A percentile compares a stretch with the other conserved stretches of the same genome.
These are phyloP conservation scores for Tolypeutes matacus DNA, from an alignment of 2,797 vertebrate species.

Conservation along the genomic window DNA sequence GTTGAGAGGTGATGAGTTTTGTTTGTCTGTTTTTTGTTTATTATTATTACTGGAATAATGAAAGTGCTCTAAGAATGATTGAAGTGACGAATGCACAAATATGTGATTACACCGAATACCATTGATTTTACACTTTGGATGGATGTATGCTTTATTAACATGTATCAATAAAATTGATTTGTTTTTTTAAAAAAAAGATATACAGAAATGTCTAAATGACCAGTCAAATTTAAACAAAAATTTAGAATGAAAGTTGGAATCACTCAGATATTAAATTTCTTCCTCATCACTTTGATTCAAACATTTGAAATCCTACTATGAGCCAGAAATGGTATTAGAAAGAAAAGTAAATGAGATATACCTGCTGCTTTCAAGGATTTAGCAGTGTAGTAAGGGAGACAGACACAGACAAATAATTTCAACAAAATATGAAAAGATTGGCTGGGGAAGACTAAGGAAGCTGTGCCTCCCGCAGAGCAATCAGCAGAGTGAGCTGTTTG, in stretches of 20 bases:
- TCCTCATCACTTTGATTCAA: not conserved
- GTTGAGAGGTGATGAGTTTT: no score
- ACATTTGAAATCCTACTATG: not conserved
- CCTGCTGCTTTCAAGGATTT: conserved; percentile 30
- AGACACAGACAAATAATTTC: not conserved
- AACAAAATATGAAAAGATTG: not conserved
- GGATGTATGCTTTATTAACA: no score
- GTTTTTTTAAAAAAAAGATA: not conserved
- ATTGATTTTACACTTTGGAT: no score
- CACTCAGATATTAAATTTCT: not conserved
- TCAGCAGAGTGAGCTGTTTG: not conserved
- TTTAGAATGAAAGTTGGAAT: not conserved
- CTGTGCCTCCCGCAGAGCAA: not conserved
- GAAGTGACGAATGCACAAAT: no score
- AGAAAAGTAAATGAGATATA: conserved; percentile 40
- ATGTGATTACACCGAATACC: no score
- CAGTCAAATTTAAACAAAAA: conserved; percentile 10
- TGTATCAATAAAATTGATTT: no score
- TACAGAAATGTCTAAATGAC: not conserved
- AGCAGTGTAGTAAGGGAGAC: not conserved
- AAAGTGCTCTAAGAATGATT: no score
- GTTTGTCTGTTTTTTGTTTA: no score
- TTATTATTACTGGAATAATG: no score
- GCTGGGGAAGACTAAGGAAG: no score
- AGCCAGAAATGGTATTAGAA: conserved; percentile 20